A percentile compares a stretch with the other conserved stretches of the same genome.
Conservation (phyloP, 2,888 invertebrate species). For the Dusona sp. region DNA sequence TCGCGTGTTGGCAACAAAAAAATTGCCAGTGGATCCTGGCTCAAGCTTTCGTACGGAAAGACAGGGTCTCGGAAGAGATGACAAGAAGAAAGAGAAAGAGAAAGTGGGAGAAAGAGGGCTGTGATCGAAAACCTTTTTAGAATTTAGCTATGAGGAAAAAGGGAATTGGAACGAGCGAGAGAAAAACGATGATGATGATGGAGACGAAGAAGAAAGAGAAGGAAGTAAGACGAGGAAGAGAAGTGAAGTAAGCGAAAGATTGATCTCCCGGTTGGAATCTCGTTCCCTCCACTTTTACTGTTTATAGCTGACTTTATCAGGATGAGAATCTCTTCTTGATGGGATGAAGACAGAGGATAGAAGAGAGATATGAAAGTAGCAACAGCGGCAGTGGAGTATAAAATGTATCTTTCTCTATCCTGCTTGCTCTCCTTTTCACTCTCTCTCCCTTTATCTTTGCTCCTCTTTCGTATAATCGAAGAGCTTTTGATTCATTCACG, state of each 20-base stretch:
- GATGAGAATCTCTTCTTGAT: constrained; percentile 61
- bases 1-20: constrained; percentile 44
- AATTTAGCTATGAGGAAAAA: constrained; percentile 64
- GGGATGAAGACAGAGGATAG: constrained; percentile 57
- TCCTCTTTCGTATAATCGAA: constrained; percentile 65
- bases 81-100: constrained; percentile 3
- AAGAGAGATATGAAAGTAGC: constrained; percentile 47
- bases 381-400: constrained; percentile 47
- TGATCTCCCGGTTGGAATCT: constrained; percentile 51
- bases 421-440: background rate
- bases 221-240: constrained; percentile 10
- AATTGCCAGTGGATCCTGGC: constrained; percentile 27
- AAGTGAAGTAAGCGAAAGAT: constrained; percentile 42
- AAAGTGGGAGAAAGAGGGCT: constrained; percentile 14
- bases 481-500: constrained; percentile 70
- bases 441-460: background rate
- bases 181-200: constrained; percentile 50
- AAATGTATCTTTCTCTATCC: constrained; percentile 8
- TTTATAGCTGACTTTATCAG: constrained; percentile 66
- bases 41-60: constrained; percentile 27
- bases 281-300: constrained; percentile 41
- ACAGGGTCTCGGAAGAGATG: constrained; percentile 12
- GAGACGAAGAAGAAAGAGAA: constrained; percentile 11
- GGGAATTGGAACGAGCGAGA: constrained; percentile 60
- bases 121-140: constrained; percentile 61